phyloP scores from a whole-genome alignment of 2,113 vertebrate genomes.

The Phrynocephalus versicolor region DNA sequence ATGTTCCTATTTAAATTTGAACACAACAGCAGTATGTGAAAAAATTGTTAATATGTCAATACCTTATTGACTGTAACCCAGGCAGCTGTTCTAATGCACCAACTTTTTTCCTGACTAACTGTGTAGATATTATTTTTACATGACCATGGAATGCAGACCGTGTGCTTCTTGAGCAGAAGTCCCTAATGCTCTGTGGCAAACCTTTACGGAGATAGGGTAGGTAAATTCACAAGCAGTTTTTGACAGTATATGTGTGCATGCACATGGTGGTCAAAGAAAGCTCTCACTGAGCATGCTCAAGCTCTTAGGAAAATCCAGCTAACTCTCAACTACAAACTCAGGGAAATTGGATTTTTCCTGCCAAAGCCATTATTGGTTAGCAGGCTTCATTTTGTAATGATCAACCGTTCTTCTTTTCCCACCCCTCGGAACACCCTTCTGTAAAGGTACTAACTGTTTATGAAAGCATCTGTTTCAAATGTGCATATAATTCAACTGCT shows the following conservation, averaged over 20 bases:
- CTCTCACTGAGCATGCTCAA: background rate
- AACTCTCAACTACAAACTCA: background rate
- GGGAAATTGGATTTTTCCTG: no score
- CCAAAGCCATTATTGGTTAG: background rate
- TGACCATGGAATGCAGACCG: background rate
- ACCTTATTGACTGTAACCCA: background rate
- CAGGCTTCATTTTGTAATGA: background rate
- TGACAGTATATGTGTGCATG: background rate
- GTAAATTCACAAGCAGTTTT: background rate
- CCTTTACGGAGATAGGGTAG: background rate
- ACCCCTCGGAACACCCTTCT: background rate
- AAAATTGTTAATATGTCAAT: background rate
- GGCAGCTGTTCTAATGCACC: background rate
- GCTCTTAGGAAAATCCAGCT: background rate
- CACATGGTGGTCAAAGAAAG: background rate
- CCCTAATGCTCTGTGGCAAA: background rate
- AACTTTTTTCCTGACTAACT: background rate
- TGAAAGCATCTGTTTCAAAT: background rate
- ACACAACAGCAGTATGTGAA: background rate
- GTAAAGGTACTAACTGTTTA: background rate
- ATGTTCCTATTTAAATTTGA: background rate
- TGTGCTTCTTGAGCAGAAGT: background rate
- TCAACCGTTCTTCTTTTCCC: background rate
- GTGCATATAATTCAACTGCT: background rate
- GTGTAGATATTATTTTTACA: background rate